A percentile compares a stretch with the other conserved stretches of the same genome.
Evolutionary conservation across 2,113 vertebrate species (phyloP).

Genomic region (Zosterops borbonicus): DNA sequence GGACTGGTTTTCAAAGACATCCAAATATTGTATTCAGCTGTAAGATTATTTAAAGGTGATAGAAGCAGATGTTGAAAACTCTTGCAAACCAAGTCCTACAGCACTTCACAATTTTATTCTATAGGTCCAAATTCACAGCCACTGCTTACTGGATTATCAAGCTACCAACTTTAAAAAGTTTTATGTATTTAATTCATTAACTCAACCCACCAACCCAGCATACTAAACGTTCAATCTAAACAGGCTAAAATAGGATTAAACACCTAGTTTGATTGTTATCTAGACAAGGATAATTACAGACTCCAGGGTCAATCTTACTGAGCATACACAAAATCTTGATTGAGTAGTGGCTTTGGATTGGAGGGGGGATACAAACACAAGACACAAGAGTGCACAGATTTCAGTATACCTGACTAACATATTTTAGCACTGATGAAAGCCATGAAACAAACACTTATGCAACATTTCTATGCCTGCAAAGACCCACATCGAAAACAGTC

Average conservation of each 20-base stretch:
- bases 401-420: not conserved
- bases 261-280: not conserved
- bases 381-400: rapidly evolving
- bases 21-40: not conserved
- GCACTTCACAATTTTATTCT: not conserved
- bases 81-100: not conserved
- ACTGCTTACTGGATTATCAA: not conserved
- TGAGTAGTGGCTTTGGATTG: not conserved
- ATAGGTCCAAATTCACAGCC: not conserved
- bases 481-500: not conserved
- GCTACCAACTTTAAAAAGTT: not conserved
- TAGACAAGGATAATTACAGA: not conserved
- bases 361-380: rapidly evolving
- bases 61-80: not conserved
- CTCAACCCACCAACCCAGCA: not conserved
- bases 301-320: not conserved
- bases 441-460: not conserved
- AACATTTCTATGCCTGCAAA: not conserved
- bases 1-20: not conserved
- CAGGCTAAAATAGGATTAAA: constrained; percentile 3
- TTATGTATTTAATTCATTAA: not conserved
- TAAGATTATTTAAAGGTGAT: not conserved
- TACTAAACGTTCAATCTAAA: not conserved
- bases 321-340: not conserved
- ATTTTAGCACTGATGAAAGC: not conserved